phyloP scores from a whole-genome alignment of 2,113 vertebrate species.

The Nanorana parkeri region DNA sequence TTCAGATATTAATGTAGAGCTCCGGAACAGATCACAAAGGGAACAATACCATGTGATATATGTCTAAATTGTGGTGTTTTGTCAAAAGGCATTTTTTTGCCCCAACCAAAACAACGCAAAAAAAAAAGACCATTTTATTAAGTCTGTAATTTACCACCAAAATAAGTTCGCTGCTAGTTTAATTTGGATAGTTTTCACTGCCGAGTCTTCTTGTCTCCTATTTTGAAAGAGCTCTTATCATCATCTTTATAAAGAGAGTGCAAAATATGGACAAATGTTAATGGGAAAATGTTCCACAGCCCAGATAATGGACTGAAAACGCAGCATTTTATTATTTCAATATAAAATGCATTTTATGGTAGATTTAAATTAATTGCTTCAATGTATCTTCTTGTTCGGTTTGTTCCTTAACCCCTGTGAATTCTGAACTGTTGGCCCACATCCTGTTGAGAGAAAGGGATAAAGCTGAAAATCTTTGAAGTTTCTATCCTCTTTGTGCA shows the following conservation, averaged over 20 bases:
- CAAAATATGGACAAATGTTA: slow-evolving; percentile 47
- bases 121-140: background rate
- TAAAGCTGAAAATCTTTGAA: background rate
- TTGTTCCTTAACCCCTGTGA: background rate
- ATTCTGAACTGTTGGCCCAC: background rate
- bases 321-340: background rate
- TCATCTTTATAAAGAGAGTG: slow-evolving; percentile 28
- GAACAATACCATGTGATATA: background rate
- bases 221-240: slow-evolving; percentile 24
- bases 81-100: slow-evolving; percentile 5
- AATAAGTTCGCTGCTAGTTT: slow-evolving; percentile 42
- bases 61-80: background rate
- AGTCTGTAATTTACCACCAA: slow-evolving; percentile 28
- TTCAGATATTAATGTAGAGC: too few species aligned
- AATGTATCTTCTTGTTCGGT: background rate
- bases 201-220: background rate
- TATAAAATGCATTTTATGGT: background rate
- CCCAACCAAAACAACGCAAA: slow-evolving; percentile 25
- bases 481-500: background rate
- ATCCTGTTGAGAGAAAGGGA: background rate
- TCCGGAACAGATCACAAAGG: slow-evolving; percentile 4
- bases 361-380: slow-evolving; percentile 21
- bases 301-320: background rate
- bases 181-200: slow-evolving; percentile 38
- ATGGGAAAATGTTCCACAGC: slow-evolving; percentile 31